These are phyloP conservation scores for Rhagonycha lutea DNA, from an alignment of 2,888 invertebrate species.

Conservation along the genomic window DNA sequence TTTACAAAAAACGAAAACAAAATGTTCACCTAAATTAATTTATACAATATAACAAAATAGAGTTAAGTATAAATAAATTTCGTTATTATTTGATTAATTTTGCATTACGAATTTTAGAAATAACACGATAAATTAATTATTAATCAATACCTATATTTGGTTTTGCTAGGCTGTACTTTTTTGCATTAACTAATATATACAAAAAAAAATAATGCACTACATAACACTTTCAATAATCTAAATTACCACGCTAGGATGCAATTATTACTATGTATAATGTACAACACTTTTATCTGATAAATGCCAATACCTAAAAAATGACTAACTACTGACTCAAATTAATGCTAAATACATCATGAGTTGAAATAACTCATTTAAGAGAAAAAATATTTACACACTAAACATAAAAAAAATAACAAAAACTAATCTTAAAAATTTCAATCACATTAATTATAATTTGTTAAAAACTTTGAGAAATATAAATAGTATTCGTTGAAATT, in stretches of 20 bases:
- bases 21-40: neutral
- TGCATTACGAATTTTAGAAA: neutral
- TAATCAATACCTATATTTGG: slow-evolving; percentile 46
- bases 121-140: slow-evolving; percentile 3
- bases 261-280: slow-evolving; percentile 9
- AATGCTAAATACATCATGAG: neutral
- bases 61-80: neutral
- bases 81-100: neutral
- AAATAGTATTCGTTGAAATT: slow-evolving; percentile 1
- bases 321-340: slow-evolving; percentile 8
- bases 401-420: slow-evolving; percentile 1
- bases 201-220: slow-evolving; percentile 17
- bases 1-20: neutral
- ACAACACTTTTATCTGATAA: slow-evolving; percentile 1
- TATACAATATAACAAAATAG: neutral
- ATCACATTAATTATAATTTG: neutral
- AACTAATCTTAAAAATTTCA: neutral
- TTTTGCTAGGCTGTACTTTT: slow-evolving; percentile 55
- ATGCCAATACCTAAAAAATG: slow-evolving; percentile 22
- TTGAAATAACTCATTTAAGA: neutral
- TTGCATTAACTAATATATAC: slow-evolving; percentile 17
- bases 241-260: slow-evolving; percentile 4
- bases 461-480: neutral
- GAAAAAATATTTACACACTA: slow-evolving; percentile 3
- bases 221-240: slow-evolving; percentile 20